These are phyloP conservation scores for Axea sp. DNA, from an alignment of 2,888 invertebrate genomes.

Conservation along the genomic window DNA sequence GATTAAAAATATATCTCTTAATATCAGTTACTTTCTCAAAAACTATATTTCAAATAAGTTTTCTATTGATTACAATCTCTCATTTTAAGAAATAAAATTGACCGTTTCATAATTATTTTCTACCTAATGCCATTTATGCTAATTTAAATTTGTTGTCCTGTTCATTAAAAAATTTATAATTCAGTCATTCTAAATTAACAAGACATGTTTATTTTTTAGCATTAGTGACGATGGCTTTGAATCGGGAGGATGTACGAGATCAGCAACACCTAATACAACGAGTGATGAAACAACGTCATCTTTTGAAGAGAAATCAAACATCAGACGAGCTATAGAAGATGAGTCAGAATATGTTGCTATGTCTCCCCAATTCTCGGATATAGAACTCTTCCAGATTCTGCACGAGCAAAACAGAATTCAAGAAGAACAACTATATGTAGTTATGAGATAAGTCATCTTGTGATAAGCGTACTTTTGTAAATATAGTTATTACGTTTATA, in stretches of 20 bases:
- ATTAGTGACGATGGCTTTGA: slow-evolving; percentile 72
- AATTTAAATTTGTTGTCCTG: too few species aligned
- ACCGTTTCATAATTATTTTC: too few species aligned
- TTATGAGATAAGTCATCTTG: slow-evolving; percentile 75
- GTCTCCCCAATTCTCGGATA: slow-evolving; percentile 74
- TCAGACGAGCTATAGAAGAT: slow-evolving; percentile 62
- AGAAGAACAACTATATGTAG: slow-evolving; percentile 74
- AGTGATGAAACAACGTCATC: slow-evolving; percentile 69
- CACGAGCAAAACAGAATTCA: slow-evolving; percentile 61
- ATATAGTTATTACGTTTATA: not conserved
- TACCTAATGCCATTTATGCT: too few species aligned
- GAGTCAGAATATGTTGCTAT: slow-evolving; percentile 76
- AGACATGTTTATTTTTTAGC: slow-evolving; percentile 39
- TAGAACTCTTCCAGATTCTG: slow-evolving; percentile 65
- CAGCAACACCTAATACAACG: slow-evolving; percentile 69
- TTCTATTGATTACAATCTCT: too few species aligned
- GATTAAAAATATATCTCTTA: too few species aligned
- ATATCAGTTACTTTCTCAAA: too few species aligned
- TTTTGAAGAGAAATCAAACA: slow-evolving; percentile 65
- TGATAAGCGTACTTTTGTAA: too few species aligned
- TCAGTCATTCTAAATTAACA: too few species aligned
- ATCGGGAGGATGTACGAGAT: slow-evolving; percentile 72
- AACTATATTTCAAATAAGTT: too few species aligned
- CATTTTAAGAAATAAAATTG: too few species aligned
- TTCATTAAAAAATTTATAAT: too few species aligned